phyloP scores from a whole-genome alignment of 1,140 invertebrate genomes.

The Aricia agestis region DNA sequence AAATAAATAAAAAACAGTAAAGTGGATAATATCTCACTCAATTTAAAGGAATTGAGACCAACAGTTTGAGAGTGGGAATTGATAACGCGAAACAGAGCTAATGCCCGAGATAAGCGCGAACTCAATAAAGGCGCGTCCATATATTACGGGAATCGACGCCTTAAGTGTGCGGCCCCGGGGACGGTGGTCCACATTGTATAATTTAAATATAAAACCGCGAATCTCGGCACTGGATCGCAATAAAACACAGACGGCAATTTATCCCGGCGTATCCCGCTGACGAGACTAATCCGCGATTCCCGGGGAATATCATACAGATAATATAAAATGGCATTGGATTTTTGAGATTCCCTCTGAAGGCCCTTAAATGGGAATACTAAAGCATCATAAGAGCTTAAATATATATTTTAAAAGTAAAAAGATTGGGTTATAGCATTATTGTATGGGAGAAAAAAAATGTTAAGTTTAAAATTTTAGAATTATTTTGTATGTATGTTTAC shows the following conservation, averaged over 20 bases:
- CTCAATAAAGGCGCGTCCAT: neutral
- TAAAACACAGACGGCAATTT: slow-evolving; percentile 47
- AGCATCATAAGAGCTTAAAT: no score
- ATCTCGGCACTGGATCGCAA: slow-evolving; percentile 39
- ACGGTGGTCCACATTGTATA: slow-evolving; percentile 33
- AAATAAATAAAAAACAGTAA: no score
- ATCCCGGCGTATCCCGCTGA: slow-evolving; percentile 33
- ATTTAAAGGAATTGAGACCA: neutral
- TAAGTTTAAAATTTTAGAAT: no score
- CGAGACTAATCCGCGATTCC: slow-evolving; percentile 35
- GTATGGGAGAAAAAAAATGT: no score
- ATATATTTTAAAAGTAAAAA: neutral
- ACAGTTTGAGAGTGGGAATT: neutral
- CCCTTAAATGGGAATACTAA: no score
- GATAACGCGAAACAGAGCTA: neutral
- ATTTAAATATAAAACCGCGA: slow-evolving; percentile 41
- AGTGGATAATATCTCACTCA: neutral
- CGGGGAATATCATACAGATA: neutral
- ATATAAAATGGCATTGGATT: neutral
- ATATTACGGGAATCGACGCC: slow-evolving; percentile 2
- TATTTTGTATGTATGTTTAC: no score
- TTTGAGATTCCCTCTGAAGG: neutral
- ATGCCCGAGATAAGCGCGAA: neutral
- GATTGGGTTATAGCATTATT: no score
- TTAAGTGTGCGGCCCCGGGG: slow-evolving; percentile 21